Base-by-base conservation (phyloP, 92 coral and sea anemone species). In the Epizoanthus illoricatus region DNA sequence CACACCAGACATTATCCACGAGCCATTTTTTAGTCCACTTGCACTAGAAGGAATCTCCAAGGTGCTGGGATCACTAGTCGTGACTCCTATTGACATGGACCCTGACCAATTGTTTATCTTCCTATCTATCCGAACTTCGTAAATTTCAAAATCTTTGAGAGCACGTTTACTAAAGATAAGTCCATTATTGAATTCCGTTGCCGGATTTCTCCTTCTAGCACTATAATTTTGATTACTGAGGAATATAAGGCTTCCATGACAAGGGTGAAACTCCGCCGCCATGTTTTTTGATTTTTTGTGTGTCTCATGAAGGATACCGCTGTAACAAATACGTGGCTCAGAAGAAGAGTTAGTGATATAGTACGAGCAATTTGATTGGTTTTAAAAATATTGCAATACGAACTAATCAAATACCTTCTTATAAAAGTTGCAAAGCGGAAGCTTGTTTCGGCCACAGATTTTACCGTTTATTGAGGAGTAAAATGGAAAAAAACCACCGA, bases 1-100 rank as follows among this genome's bases (percentile, higher is more conserved):
- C 49, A 69, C 92, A 42, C 99, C 99, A 43, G 98, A 92, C 90
- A 97, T 91, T 23, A 94, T 86, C 99, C 99, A 97, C 52, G 98
- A 94, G 36, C 99, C 98, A 86, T 97, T 90, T 65, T 94, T 92
- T 2, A 97, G 80, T 55, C 97, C 98, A 21, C 94, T 80, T 5
- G 97, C 89, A 76, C 93, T 91, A 1, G 98, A 81, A 12, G 99
- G 99, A 65, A 97, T 91, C 69, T 92, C 94, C 71, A 94, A 86
- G 12, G 74, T 58, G 76, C 70, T 75, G 0, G 99, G 99, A 74
- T 97, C 88, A 20, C 92, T 86, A 12, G 91, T 66, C 18, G 98
- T 97, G 65, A 97, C 97, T 24, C 99, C 99, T 52, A 97, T 88
- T 0, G 98, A 92, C 84, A 95, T 66, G 10, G 98, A 94, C 7